Base-by-base conservation (phyloP, 2,113 vertebrate species). In the Clinocottus analis region DNA sequence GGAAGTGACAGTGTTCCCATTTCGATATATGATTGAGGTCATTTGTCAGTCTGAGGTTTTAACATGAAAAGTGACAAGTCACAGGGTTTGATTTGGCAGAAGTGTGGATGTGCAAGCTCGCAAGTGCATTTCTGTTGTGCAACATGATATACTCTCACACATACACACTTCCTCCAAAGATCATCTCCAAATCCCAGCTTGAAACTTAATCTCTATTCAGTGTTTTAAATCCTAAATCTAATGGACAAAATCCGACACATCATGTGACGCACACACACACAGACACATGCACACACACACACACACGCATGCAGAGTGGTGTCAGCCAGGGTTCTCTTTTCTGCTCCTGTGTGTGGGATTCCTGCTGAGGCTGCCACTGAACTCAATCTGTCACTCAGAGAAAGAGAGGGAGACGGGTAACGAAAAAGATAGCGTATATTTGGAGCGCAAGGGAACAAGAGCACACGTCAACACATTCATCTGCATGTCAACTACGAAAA, bases 331-430 rank as follows among this genome's bases (percentile, higher is more conserved):
- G 89, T 90, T 85, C 61, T 55, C 76, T 66, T 87, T 80, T 59
- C 70, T 64, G 63, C 69, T 85, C 25, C 49, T 69, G 11, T 86
- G 81, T 92, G 90, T 83, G 82, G 66, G 78, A 84, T 88, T 90
- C 89, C 82, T 90, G 89, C 87, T 79, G 88, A 91, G 79, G 61
- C 84, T 83, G 89, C 83, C 58, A 81, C 80, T 92, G 72, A 94
- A 92, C 89, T 92, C 85, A 87, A 94, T 93, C 90, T 92, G 91
- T 92, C 92, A 93, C 80, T 92, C 90, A 86, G 84, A 80, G 43
- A 73, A 33, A 37, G 77, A 75, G 84, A 81, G 41, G 29, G 75
- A 65, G 47, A 33, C 1, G 37, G 27, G 35, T 31, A 29, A 66
- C 5, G 51, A 21, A 73, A 17, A 76, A 66, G 59, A 63, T 13